These are phyloP conservation scores for Shinisaurus crocodilurus DNA, from an alignment of 2,113 vertebrate genomes.

Conservation along the genomic window DNA sequence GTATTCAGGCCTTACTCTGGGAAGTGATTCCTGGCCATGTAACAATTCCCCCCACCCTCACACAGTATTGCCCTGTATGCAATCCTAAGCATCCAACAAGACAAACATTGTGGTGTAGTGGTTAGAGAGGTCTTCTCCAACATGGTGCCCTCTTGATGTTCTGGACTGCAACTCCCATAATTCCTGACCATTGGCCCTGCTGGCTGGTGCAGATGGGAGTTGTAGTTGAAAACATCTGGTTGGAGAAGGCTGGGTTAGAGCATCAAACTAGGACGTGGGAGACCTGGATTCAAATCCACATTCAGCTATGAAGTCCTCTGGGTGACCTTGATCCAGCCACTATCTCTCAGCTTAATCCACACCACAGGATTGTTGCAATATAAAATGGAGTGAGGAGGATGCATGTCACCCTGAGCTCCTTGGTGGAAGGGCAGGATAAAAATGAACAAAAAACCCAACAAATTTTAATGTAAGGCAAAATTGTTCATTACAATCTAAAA, in stretches of 20 bases:
- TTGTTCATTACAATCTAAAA: too few species aligned
- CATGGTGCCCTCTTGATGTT: neutral
- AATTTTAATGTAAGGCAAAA: too few species aligned
- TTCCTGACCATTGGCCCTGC: too few species aligned
- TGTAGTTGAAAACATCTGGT: too few species aligned
- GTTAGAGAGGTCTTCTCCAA: neutral
- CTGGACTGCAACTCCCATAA: neutral
- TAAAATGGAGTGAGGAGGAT: neutral
- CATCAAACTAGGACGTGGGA: neutral
- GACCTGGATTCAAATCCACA: neutral
- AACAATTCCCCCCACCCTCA: neutral
- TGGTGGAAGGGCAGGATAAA: neutral
- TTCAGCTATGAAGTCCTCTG: neutral
- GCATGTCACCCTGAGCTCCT: neutral
- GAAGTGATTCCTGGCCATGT: neutral
- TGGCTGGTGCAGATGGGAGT: neutral
- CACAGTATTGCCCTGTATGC: neutral
- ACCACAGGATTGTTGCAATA: neutral
- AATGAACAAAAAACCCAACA: neutral
- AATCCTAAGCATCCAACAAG: neutral
- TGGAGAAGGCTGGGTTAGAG: neutral
- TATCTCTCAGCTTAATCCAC: neutral
- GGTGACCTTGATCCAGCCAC: neutral
- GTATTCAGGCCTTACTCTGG: neutral
- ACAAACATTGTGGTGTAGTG: neutral